Conservation (phyloP, 2,797 vertebrate species). For the Podarcis lilfordi region DNA sequence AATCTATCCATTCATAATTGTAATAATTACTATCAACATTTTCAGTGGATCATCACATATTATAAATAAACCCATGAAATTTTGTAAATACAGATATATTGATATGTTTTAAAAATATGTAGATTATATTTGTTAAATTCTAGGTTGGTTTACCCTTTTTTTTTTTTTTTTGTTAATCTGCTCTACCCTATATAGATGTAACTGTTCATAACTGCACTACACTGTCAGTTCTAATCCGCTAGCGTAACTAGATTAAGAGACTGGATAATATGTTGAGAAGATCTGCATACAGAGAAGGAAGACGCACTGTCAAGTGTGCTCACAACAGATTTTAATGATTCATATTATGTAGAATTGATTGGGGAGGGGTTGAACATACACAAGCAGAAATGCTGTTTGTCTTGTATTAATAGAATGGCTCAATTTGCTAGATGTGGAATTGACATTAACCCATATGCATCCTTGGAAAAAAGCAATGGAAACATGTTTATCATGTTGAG, state of each 20-base stretch:
- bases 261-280: slow-evolving; percentile 56
- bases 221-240: slow-evolving; percentile 33
- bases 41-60: slow-evolving; percentile 72
- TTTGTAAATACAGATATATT: slow-evolving; percentile 69
- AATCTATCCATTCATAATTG: slow-evolving; percentile 83
- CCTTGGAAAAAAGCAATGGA: slow-evolving; percentile 9
- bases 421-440: slow-evolving; percentile 48
- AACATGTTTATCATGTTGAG: slow-evolving; percentile 9
- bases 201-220: slow-evolving; percentile 12
- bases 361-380: not conserved
- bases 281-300: slow-evolving; percentile 21
- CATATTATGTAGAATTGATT: slow-evolving; percentile 38
- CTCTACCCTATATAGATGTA: slow-evolving; percentile 36
- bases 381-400: slow-evolving; percentile 51
- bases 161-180: slow-evolving; percentile 22
- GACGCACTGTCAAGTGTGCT: slow-evolving; percentile 44
- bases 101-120: slow-evolving; percentile 63
- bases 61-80: slow-evolving; percentile 57
- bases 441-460: slow-evolving; percentile 8
- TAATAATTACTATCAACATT: slow-evolving; percentile 72
- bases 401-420: slow-evolving; percentile 48
- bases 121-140: slow-evolving; percentile 54
- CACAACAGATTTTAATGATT: slow-evolving; percentile 56
- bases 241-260: slow-evolving; percentile 34
- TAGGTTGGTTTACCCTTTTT: slow-evolving; percentile 28